A percentile compares a stretch with the other conserved stretches of the same genome.
phyloP scores from a whole-genome alignment of 2,888 invertebrate species.

The Molorchus minor region DNA sequence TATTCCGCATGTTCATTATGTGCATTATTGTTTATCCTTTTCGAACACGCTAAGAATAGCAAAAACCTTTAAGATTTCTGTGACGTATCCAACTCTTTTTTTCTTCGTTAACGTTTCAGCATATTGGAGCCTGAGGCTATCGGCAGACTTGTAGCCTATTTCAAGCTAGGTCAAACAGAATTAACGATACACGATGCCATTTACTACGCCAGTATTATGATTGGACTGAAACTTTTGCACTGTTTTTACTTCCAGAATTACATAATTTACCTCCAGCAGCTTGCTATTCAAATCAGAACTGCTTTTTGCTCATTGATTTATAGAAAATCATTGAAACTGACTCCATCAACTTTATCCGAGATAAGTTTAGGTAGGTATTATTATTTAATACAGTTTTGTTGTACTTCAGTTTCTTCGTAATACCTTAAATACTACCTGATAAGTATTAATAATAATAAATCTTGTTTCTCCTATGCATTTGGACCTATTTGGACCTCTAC shows the following conservation, averaged over 20 bases:
- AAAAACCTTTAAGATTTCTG: too few relatives aligned
- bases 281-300: conserved; percentile 80
- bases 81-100: too few relatives aligned
- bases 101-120: conserved; percentile 59
- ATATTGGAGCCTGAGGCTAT: conserved; percentile 72
- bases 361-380: conserved; percentile 63
- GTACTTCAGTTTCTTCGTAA: too few relatives aligned
- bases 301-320: conserved; percentile 65
- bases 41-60: too few relatives aligned
- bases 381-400: too few relatives aligned
- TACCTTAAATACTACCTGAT: too few relatives aligned
- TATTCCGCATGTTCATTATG: too few relatives aligned
- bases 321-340: conserved; percentile 64
- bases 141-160: conserved; percentile 73
- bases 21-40: too few relatives aligned
- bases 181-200: conserved; percentile 69
- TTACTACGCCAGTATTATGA: conserved; percentile 73
- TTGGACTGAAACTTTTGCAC: conserved; percentile 70
- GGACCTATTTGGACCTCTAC: too few relatives aligned
- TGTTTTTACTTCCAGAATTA: conserved; percentile 79
- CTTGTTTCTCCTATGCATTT: too few relatives aligned
- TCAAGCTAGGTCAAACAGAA: conserved; percentile 65
- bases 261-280: conserved; percentile 77
- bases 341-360: conserved; percentile 70
- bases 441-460: too few relatives aligned